Percentiles rank a stretch among this genome's conserved stretches.
These are phyloP conservation scores for Salvelinus alpinus DNA, from an alignment of 2,113 vertebrate genomes.

Conservation along the genomic window DNA sequence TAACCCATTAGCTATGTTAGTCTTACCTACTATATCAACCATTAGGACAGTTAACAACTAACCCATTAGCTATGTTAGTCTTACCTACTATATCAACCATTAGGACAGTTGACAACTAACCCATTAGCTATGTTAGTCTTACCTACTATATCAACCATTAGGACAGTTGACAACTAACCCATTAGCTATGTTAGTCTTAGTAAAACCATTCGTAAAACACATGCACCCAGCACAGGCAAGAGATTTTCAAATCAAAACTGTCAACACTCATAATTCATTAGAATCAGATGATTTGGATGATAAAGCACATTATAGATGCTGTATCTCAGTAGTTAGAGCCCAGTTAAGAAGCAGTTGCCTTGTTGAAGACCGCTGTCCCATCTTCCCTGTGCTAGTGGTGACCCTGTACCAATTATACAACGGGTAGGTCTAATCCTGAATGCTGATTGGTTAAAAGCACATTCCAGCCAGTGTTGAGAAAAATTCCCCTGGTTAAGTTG, in stretches of 20 bases:
- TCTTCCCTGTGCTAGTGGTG: not conserved
- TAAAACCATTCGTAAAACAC: not conserved
- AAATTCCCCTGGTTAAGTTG: conserved; percentile 31
- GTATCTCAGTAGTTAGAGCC: not conserved
- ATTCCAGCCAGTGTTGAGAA: not conserved
- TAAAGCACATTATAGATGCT: not conserved
- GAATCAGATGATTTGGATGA: not conserved
- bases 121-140: not conserved
- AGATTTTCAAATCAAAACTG: not conserved
- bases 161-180: too few relatives aligned
- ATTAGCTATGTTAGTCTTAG: too few relatives aligned
- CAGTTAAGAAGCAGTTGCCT: not conserved
- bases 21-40: too few relatives aligned
- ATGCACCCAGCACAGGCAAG: not conserved
- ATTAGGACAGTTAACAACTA: too few relatives aligned
- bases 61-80: too few relatives aligned
- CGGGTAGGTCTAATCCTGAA: not conserved
- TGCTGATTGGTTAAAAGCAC: too few relatives aligned
- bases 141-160: not conserved
- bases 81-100: too few relatives aligned
- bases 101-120: not conserved
- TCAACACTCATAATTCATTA: not conserved
- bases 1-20: too few relatives aligned
- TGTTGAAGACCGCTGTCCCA: not conserved
- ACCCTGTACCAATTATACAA: conserved; percentile 13